Percentiles rank a stretch among this genome's conserved stretches.
phyloP scores from a whole-genome alignment of 1,140 invertebrate species.

The Drosophila subpulchrella region DNA sequence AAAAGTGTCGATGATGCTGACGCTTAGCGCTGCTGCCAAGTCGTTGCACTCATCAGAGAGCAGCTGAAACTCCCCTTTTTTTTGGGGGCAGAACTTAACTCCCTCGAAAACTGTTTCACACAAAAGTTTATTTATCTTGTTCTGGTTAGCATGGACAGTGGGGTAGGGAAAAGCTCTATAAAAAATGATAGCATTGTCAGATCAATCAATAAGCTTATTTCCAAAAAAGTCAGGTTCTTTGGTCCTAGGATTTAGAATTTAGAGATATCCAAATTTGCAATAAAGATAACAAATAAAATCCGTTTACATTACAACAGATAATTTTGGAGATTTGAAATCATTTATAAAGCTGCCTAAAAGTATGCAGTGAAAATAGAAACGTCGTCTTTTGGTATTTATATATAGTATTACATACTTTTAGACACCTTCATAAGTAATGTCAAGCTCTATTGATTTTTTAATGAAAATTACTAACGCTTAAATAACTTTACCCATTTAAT shows the following conservation, averaged over 20 bases:
- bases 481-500: not conserved
- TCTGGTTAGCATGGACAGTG: slow-evolving; percentile 24
- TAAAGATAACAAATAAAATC: no score
- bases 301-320: no score
- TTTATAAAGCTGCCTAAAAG: no score
- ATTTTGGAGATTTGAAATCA: no score
- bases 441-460: no score
- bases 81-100: not conserved
- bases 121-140: slow-evolving; percentile 75
- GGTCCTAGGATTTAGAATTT: no score
- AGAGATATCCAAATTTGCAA: no score
- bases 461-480: not conserved
- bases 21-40: slow-evolving; percentile 60
- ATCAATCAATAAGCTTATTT: no score
- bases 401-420: not conserved
- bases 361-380: no score
- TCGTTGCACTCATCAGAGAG: slow-evolving; percentile 79
- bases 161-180: not conserved
- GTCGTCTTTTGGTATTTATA: not conserved
- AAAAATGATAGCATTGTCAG: no score
- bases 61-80: not conserved
- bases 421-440: not conserved
- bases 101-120: slow-evolving; percentile 1
- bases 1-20: slow-evolving; percentile 68
- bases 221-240: no score